phyloP scores from a whole-genome alignment of 2,888 invertebrate species.

The Hydropsyche betteni region DNA sequence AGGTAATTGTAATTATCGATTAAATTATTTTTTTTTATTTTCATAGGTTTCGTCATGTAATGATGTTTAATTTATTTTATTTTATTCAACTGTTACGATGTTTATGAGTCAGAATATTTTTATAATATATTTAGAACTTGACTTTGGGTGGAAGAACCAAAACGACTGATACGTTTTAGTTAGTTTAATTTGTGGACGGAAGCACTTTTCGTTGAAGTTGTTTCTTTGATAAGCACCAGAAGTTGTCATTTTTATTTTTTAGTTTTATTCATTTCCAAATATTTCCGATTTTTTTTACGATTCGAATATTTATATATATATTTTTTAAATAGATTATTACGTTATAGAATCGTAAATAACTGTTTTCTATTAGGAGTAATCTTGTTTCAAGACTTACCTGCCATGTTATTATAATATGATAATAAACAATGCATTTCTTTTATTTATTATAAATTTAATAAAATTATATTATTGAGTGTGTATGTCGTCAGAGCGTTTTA shows the following conservation, averaged over 20 bases:
- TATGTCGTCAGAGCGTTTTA: neutral
- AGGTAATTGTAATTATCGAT: neutral
- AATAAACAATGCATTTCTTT: conserved; percentile 1
- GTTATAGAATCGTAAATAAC: neutral
- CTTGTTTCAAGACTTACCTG: conserved; percentile 7
- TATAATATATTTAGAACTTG: neutral
- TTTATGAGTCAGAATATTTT: neutral
- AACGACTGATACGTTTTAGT: conserved; percentile 28
- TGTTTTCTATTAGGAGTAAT: neutral
- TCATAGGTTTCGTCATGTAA: neutral
- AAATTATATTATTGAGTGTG: neutral
- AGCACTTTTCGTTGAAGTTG: neutral
- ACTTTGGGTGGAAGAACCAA: conserved; percentile 10
- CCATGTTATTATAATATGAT: neutral
- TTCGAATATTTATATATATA: neutral
- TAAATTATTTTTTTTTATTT: neutral
- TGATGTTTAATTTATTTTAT: conserved; percentile 16
- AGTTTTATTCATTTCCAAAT: neutral
- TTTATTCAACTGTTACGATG: conserved; percentile 3
- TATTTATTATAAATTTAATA: conserved; percentile 27
- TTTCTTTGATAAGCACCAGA: no score
- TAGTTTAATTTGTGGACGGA: conserved; percentile 12
- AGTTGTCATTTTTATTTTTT: neutral
- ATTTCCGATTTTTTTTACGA: neutral
- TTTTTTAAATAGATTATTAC: neutral